phyloP scores from a whole-genome alignment of 2,797 vertebrate genomes.

The Chiloscyllium punctatum region DNA sequence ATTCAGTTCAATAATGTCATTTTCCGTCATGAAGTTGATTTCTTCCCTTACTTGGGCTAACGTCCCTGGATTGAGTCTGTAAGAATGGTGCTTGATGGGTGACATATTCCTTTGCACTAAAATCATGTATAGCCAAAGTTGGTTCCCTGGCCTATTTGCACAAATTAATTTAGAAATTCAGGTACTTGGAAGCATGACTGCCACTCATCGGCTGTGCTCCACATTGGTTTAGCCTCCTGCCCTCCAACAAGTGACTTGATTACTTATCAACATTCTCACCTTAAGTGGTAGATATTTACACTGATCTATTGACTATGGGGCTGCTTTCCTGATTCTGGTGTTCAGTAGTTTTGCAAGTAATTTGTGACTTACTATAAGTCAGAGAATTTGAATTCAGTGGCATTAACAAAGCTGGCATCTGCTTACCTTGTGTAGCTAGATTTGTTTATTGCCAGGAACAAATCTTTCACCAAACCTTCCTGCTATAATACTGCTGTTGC shows the following conservation, averaged over 20 bases:
- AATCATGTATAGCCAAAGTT: no score
- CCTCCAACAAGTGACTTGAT: not conserved
- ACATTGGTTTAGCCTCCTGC: not conserved
- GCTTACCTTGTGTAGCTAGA: not conserved
- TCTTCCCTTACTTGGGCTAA: no score
- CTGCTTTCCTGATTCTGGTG: not conserved
- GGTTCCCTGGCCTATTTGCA: no score
- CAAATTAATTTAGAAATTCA: no score
- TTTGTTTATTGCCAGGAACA: not conserved
- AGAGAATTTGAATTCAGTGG: not conserved
- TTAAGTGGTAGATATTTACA: not conserved
- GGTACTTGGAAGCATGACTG: not conserved
- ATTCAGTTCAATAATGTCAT: no score
- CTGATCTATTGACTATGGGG: not conserved
- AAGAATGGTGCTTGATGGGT: no score
- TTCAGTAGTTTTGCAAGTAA: not conserved
- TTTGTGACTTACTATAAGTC: not conserved
- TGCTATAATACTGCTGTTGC: not conserved
- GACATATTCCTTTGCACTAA: no score
- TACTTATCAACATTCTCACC: not conserved
- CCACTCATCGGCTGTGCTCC: not conserved
- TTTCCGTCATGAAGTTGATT: no score
- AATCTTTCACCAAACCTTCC: not conserved
- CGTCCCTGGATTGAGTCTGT: no score
- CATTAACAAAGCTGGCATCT: not conserved